phyloP scores from a whole-genome alignment of 2,113 vertebrate genomes.

The Nesogale talazaci region DNA sequence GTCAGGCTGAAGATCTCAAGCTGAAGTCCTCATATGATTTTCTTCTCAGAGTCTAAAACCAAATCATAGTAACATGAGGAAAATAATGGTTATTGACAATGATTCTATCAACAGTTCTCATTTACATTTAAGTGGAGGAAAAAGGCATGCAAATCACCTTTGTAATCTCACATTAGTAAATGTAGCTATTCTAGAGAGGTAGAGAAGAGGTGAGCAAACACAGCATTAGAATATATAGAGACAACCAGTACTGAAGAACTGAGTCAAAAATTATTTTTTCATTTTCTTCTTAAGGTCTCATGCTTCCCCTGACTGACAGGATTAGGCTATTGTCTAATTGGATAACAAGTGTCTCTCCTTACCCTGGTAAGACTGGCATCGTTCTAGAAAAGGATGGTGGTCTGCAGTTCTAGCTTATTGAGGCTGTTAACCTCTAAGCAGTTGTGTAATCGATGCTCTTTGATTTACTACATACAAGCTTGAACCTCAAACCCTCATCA shows the following conservation, averaged over 20 bases:
- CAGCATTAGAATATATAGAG: not conserved
- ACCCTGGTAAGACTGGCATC: not conserved
- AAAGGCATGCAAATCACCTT: not conserved
- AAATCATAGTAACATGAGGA: slow-evolving; percentile 14
- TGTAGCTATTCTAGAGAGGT: not conserved
- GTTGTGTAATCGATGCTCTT: not conserved
- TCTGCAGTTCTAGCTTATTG: slow-evolving; percentile 24
- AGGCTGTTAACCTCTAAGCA: not conserved
- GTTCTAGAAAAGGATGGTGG: slow-evolving; percentile 3
- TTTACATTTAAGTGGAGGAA: not conserved
- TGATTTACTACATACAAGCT: slow-evolving; percentile 24
- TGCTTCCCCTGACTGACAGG: not conserved
- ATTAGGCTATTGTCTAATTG: not conserved
- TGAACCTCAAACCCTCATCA: not conserved
- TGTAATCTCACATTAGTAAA: slow-evolving; percentile 44
- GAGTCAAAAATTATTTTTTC: not conserved
- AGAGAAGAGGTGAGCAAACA: slow-evolving; percentile 21
- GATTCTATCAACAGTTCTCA: not conserved
- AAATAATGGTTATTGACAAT: not conserved
- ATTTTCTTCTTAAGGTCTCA: not conserved
- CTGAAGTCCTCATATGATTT: not conserved
- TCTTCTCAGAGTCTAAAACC: slow-evolving; percentile 34
- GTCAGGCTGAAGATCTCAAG: slow-evolving; percentile 20
- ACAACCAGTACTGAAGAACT: slow-evolving; percentile 3
- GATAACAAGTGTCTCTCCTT: slow-evolving; percentile 27